Percentiles rank a stretch among this genome's conserved stretches.
phyloP scores from a whole-genome alignment of 2,113 vertebrate genomes.

The Tragelaphus strepsiceros region DNA sequence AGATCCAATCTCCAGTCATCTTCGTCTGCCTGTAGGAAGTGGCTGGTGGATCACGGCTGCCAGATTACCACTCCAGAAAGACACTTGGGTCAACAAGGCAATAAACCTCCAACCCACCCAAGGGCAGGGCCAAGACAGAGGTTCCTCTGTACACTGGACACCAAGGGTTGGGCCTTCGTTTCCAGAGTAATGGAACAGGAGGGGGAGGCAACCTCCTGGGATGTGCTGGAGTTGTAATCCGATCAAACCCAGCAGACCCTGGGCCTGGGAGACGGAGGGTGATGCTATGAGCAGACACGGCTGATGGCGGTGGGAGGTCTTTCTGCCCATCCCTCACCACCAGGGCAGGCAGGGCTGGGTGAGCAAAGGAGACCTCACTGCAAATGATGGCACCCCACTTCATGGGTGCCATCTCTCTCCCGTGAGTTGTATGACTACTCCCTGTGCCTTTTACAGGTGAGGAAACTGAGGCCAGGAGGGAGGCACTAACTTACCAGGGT shows the following conservation, averaged over 20 bases:
- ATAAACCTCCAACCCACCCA: background rate
- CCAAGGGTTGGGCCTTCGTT: background rate
- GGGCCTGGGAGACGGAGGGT: fast-evolving
- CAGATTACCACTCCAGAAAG: background rate
- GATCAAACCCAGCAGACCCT: background rate
- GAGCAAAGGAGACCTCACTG: background rate
- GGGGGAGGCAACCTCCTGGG: too few relatives aligned
- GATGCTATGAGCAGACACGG: background rate
- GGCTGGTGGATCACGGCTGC: background rate
- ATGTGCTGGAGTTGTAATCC: background rate
- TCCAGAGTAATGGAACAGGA: background rate
- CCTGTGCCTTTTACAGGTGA: background rate
- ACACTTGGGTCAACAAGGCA: background rate
- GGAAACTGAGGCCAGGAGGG: background rate
- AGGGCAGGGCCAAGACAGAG: background rate
- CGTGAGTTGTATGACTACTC: background rate
- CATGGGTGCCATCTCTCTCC: background rate
- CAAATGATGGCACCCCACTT: background rate
- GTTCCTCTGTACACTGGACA: background rate
- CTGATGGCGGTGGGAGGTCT: too few relatives aligned
- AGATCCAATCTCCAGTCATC: background rate
- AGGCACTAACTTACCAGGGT: background rate
- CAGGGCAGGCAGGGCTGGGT: background rate
- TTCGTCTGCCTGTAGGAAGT: background rate
- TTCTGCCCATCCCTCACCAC: background rate